Conservation (phyloP, 92 coral and sea anemone species). For the Zoanthus sociatus region DNA sequence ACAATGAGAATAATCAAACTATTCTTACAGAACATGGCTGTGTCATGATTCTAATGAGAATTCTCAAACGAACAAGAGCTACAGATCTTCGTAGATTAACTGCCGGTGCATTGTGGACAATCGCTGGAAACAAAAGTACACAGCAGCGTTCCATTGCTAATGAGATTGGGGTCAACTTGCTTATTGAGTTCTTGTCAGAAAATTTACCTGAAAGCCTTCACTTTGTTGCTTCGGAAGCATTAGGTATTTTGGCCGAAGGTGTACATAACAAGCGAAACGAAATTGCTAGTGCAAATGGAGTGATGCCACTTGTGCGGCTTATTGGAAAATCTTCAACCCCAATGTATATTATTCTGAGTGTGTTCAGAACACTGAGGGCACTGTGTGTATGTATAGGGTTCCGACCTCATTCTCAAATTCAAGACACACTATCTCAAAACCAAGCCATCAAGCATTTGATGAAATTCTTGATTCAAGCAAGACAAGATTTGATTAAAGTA, state of each 20-base stretch:
- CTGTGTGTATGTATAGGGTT: constrained; percentile 87
- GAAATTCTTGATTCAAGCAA: constrained; percentile 83
- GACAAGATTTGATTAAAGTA: constrained; percentile 84
- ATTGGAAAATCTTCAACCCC: constrained; percentile 83
- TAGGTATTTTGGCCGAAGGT: constrained; percentile 91
- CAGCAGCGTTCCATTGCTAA: constrained; percentile 86
- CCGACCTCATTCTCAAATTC: constrained; percentile 87
- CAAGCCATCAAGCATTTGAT: constrained; percentile 86
- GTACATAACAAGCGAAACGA: constrained; percentile 91
- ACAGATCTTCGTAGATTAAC: constrained; percentile 81
- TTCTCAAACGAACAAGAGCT: constrained; percentile 85
- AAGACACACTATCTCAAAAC: constrained; percentile 74
- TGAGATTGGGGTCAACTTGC: constrained; percentile 85
- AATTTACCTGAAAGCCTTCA: constrained; percentile 84
- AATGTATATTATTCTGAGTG: constrained; percentile 82
- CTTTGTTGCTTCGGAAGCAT: constrained; percentile 93
- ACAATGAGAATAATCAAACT: constrained; percentile 86
- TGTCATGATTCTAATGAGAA: constrained; percentile 90
- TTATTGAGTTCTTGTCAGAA: constrained; percentile 91
- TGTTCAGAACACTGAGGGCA: constrained; percentile 85
- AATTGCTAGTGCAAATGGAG: constrained; percentile 86
- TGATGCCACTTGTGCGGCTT: constrained; percentile 91
- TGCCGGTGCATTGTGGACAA: constrained; percentile 98
- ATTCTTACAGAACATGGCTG: constrained; percentile 89
- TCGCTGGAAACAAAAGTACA: constrained; percentile 85